These are phyloP conservation scores for Spodoptera litura DNA, from an alignment of 1,140 invertebrate species.

Conservation along the genomic window DNA sequence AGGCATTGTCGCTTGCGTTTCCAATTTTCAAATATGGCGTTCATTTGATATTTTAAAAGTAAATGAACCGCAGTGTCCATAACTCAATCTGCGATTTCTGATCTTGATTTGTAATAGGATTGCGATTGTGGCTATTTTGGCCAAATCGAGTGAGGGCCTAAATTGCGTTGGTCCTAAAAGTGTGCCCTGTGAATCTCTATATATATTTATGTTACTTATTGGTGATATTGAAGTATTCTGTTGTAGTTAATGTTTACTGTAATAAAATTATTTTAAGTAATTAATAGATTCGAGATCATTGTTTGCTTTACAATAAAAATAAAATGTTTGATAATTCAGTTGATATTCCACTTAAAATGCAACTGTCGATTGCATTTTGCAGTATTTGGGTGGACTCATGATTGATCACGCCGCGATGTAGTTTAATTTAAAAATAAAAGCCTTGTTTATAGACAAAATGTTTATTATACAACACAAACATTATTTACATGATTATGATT, in stretches of 20 bases:
- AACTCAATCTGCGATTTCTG: not conserved
- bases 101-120: not conserved
- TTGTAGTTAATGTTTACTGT: too few species aligned
- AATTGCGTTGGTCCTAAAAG: too few species aligned
- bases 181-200: too few species aligned
- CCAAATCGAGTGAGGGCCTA: too few species aligned
- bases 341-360: too few species aligned
- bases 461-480: constrained; percentile 81
- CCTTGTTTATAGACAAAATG: constrained; percentile 55
- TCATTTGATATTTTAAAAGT: constrained; percentile 67
- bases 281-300: not conserved
- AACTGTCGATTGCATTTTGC: not conserved
- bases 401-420: too few species aligned
- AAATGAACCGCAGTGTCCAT: constrained; percentile 59
- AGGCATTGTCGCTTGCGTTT: constrained; percentile 57
- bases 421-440: constrained; percentile 31
- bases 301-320: too few species aligned
- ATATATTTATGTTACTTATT: too few species aligned
- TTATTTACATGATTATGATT: constrained; percentile 76
- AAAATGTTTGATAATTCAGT: too few species aligned
- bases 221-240: too few species aligned
- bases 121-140: too few species aligned
- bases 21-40: constrained; percentile 60
- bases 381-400: not conserved
- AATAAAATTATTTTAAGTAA: too few species aligned